These are phyloP conservation scores for Archilochus colubris DNA, from an alignment of 2,113 vertebrate species.

Conservation along the genomic window DNA sequence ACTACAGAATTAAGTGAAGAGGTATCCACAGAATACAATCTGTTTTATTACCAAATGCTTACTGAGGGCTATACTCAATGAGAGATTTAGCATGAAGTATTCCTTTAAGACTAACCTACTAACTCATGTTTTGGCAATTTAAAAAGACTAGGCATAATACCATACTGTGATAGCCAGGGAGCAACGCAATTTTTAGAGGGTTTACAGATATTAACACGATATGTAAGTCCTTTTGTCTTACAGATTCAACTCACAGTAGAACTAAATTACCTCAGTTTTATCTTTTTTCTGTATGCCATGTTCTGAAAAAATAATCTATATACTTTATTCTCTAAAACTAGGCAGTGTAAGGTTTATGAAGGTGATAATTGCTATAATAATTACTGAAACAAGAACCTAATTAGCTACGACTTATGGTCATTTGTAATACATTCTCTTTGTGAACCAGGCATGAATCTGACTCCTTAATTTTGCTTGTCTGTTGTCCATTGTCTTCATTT, in stretches of 20 bases:
- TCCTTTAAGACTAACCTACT: neutral
- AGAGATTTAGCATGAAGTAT: neutral
- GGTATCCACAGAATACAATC: neutral
- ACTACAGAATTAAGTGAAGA: neutral
- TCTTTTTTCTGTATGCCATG: neutral
- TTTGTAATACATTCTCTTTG: neutral
- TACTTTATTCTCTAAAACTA: neutral
- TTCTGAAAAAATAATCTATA: neutral
- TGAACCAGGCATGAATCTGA: neutral
- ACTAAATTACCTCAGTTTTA: neutral
- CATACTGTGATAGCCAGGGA: neutral
- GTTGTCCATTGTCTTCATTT: neutral
- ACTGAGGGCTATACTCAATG: neutral
- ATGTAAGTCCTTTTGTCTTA: neutral
- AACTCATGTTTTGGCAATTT: neutral
- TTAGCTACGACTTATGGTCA: neutral
- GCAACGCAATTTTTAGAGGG: neutral
- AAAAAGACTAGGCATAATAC: neutral
- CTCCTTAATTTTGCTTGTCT: neutral
- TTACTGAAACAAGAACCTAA: neutral
- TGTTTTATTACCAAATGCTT: neutral
- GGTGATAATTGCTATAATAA: neutral
- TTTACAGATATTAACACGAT: neutral
- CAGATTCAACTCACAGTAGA: neutral
- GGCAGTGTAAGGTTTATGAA: neutral